Percentiles rank a stretch among this genome's conserved stretches.
Conservation (phyloP, 2,888 invertebrate species). For the Nesidiocoris tenuis region DNA sequence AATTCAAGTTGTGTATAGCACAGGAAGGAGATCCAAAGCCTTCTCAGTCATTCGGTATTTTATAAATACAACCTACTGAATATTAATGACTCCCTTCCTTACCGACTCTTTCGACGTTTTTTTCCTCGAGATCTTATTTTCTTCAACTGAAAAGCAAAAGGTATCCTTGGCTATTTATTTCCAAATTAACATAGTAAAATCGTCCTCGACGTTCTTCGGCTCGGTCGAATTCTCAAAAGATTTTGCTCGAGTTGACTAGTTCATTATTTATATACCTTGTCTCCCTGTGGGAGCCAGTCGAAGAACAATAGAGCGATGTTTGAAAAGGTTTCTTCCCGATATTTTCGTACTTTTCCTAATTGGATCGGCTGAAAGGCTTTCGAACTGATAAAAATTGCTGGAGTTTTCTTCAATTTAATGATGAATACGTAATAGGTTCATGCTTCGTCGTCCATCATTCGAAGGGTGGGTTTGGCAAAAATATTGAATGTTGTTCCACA, state of each 20-base stretch:
- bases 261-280: not conserved
- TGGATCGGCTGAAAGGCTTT: not conserved
- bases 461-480: no score
- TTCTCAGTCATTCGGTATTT: slow-evolving; percentile 36
- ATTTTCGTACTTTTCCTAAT: not conserved
- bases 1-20: slow-evolving; percentile 37
- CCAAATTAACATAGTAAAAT: slow-evolving; percentile 26
- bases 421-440: no score
- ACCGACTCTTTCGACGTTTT: not conserved
- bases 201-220: not conserved
- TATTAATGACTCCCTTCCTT: slow-evolving; percentile 24
- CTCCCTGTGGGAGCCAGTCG: not conserved
- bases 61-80: slow-evolving; percentile 30
- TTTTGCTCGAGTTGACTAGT: not conserved
- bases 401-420: no score
- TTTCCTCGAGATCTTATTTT: slow-evolving; percentile 13
- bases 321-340: not conserved
- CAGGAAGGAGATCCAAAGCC: slow-evolving; percentile 33
- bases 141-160: slow-evolving; percentile 18
- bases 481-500: no score
- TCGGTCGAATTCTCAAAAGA: not conserved
- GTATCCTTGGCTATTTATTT: slow-evolving; percentile 31
- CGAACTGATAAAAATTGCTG: not conserved
- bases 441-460: no score
- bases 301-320: not conserved